Percentiles rank a stretch among this genome's conserved stretches.
phyloP scores from a whole-genome alignment of 2,888 invertebrate genomes.

The Xestobium rufovillosum region DNA sequence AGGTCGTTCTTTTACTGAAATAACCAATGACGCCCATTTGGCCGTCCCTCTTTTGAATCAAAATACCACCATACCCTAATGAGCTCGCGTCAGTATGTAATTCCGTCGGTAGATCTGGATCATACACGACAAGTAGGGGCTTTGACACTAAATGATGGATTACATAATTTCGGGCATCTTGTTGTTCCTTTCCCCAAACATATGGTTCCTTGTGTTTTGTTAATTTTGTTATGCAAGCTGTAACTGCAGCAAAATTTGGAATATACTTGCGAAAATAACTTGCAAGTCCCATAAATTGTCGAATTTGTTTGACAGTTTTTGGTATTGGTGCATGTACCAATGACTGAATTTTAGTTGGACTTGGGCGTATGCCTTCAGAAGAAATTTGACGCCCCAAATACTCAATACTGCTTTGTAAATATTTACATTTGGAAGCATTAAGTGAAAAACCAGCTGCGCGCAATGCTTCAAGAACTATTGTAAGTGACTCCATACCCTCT shows the following conservation, averaged over 20 bases:
- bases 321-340: conserved; percentile 21
- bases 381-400: conserved; percentile 23
- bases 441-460: conserved; percentile 6
- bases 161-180: conserved; percentile 13
- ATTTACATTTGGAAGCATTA: conserved; percentile 20
- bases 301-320: conserved; percentile 17
- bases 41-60: conserved; percentile 25
- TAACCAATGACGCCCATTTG: conserved; percentile 21
- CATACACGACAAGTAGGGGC: conserved; percentile 27
- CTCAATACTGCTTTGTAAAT: conserved; percentile 16
- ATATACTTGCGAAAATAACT: conserved; percentile 25
- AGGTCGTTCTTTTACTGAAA: conserved; percentile 21
- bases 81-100: conserved; percentile 28
- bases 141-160: conserved; percentile 10
- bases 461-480: not conserved
- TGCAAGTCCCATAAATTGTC: conserved; percentile 24
- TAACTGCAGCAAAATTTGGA: conserved; percentile 19
- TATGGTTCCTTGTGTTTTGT: conserved; percentile 16
- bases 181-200: conserved; percentile 16
- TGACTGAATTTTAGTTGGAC: conserved; percentile 17
- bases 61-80: conserved; percentile 24
- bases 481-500: conserved; percentile 7
- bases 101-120: conserved; percentile 19
- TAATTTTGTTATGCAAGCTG: conserved; percentile 18
- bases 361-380: conserved; percentile 18